These are phyloP conservation scores for Lutjanus campechanus DNA, from an alignment of 2,797 vertebrate genomes.

Conservation along the genomic window DNA sequence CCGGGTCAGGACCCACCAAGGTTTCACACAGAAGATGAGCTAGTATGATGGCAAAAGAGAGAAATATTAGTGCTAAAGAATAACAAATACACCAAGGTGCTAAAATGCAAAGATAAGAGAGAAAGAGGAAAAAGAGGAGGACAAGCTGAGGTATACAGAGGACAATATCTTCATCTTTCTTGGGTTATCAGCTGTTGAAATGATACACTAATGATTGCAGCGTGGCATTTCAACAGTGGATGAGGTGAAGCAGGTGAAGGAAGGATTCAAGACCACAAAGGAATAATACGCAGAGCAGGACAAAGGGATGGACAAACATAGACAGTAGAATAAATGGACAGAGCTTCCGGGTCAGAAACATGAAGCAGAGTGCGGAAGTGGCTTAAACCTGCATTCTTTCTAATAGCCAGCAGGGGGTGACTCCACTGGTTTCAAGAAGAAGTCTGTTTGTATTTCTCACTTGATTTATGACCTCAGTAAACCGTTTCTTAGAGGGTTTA, in stretches of 20 bases:
- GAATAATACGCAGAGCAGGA: slow-evolving; percentile 39
- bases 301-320: slow-evolving; percentile 24
- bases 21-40: slow-evolving; percentile 95
- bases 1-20: slow-evolving; percentile 90
- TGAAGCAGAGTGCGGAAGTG: no score
- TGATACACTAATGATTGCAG: slow-evolving; percentile 55
- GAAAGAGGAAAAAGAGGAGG: slow-evolving; percentile 23
- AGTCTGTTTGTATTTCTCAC: no score
- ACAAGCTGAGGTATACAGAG: slow-evolving; percentile 40
- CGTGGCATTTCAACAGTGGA: slow-evolving; percentile 59
- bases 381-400: no score
- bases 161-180: slow-evolving; percentile 43
- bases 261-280: slow-evolving; percentile 49
- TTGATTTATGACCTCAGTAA: no score
- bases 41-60: slow-evolving; percentile 68
- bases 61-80: slow-evolving; percentile 39
- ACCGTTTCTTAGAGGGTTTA: no score
- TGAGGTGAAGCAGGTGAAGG: slow-evolving; percentile 52
- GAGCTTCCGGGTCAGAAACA: no score
- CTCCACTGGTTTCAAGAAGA: no score
- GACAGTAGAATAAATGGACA: no score
- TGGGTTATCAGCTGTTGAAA: slow-evolving; percentile 45
- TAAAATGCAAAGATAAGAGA: slow-evolving; percentile 34
- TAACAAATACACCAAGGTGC: slow-evolving; percentile 38
- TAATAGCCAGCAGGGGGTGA: no score